Conservation (phyloP, 2,113 vertebrate species). For the Hippolais icterina region DNA sequence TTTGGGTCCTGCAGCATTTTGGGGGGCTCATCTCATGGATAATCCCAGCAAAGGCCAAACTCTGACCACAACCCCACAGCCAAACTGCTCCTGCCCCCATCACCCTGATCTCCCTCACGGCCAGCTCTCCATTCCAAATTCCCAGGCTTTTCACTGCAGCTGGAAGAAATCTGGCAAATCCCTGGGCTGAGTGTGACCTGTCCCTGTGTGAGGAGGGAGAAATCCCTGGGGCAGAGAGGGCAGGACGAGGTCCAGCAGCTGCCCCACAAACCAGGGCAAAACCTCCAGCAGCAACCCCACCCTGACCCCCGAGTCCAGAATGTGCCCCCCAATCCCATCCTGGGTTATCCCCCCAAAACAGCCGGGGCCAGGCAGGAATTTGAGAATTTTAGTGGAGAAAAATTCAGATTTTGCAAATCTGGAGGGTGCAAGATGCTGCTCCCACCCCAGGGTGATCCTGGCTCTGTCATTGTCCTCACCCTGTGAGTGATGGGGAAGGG, state of each 20-base stretch:
- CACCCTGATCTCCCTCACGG: background rate
- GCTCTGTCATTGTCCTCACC: rapidly evolving
- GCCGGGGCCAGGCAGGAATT: background rate
- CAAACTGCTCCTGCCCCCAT: background rate
- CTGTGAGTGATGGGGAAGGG: background rate
- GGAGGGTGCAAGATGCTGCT: rapidly evolving
- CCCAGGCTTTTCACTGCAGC: background rate
- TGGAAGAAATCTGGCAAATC: background rate
- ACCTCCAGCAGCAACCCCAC: rapidly evolving
- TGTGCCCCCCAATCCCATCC: rapidly evolving
- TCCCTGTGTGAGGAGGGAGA: rapidly evolving
- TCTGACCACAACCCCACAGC: background rate
- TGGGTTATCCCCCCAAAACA: background rate
- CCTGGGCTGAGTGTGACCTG: rapidly evolving
- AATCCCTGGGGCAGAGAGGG: rapidly evolving
- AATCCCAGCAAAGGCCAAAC: background rate
- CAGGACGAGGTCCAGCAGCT: background rate
- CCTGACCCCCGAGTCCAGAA: rapidly evolving
- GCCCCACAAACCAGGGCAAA: background rate
- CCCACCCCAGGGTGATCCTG: background rate
- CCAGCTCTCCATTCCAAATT: background rate
- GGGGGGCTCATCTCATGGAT: background rate
- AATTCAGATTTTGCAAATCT: background rate
- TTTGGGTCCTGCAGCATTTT: no score
- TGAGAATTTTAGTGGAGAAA: background rate